Evolutionary conservation across 2,113 vertebrate genomes (phyloP).

Genomic region (Syrmaticus mikado): DNA sequence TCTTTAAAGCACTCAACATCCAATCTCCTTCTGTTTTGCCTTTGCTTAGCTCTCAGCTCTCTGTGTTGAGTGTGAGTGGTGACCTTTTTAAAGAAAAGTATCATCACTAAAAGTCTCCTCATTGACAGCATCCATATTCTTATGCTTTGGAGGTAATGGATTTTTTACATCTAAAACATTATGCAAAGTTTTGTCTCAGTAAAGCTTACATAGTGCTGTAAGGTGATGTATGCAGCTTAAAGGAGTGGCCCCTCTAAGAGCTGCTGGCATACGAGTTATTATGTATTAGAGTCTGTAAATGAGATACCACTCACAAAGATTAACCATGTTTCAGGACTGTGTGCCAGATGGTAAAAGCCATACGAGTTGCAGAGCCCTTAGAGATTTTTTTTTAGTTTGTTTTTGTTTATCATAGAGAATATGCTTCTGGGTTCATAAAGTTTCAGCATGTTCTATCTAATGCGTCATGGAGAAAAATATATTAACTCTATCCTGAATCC

Average conservation of each 20-base stretch:
- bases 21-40: background rate
- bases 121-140: background rate
- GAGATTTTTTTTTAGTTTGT: slow-evolving; percentile 59
- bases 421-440: slow-evolving; percentile 59
- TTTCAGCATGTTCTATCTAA: slow-evolving; percentile 59
- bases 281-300: slow-evolving; percentile 40
- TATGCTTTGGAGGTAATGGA: background rate
- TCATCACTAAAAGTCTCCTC: background rate
- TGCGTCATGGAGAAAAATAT: slow-evolving; percentile 71
- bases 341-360: slow-evolving; percentile 69
- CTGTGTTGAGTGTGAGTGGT: slow-evolving; percentile 13
- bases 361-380: slow-evolving; percentile 24
- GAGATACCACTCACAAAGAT: slow-evolving; percentile 57
- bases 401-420: slow-evolving; percentile 71
- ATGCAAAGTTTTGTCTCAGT: background rate
- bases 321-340: slow-evolving; percentile 61
- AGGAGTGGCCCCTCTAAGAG: background rate
- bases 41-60: slow-evolving; percentile 22
- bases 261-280: slow-evolving; percentile 40
- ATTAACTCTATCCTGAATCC: slow-evolving; percentile 71
- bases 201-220: background rate
- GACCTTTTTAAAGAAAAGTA: slow-evolving; percentile 38
- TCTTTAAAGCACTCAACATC: slow-evolving; percentile 42
- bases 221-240: slow-evolving; percentile 14
- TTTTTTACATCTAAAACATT: background rate